phyloP scores from a whole-genome alignment of 2,113 vertebrate genomes.

The Arenaria interpres region DNA sequence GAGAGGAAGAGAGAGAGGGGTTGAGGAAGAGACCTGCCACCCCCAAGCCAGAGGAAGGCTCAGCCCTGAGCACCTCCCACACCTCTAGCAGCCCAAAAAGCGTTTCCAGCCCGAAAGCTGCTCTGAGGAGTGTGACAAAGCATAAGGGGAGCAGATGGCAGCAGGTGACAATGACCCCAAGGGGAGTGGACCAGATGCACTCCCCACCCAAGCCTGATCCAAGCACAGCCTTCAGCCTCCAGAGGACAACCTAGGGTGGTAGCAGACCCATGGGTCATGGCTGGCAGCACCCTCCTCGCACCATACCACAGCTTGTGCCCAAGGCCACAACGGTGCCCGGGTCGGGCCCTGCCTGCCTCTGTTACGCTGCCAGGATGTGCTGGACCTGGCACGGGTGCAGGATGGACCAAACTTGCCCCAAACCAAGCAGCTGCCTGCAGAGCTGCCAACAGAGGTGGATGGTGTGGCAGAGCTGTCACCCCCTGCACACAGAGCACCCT shows the following conservation, averaged over 20 bases:
- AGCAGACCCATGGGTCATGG: neutral
- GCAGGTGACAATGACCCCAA: fast-evolving
- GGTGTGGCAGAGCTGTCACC: neutral
- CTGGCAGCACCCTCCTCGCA: neutral
- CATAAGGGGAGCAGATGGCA: neutral
- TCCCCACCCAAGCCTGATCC: neutral
- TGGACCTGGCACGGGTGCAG: fast-evolving
- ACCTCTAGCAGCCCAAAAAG: neutral
- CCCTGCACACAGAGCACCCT: fast-evolving
- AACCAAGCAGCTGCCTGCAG: neutral
- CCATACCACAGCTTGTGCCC: too few species aligned
- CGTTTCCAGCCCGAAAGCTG: neutral
- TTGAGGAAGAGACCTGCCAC: neutral
- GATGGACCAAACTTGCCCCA: neutral
- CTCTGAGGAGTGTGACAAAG: neutral
- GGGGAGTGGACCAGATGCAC: fast-evolving
- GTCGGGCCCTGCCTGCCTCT: neutral
- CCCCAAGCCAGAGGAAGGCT: fast-evolving
- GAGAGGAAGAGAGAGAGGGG: neutral
- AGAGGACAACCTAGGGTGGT: neutral
- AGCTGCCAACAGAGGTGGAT: neutral
- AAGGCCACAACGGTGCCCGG: neutral
- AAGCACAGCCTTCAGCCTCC: neutral
- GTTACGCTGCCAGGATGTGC: fast-evolving
- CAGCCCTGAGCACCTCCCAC: neutral